Evolutionary conservation across 2,113 vertebrate species (phyloP).

Genomic region (Mus musculus): GRCm39 chr16:7076001-7076500

Average conservation of each 20-base stretch:
- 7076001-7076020: background rate
- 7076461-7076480: slow-evolving; percentile 15
- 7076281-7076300: slow-evolving; percentile 72
- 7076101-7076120: background rate
- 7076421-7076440: background rate
- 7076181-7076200: background rate
- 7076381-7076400: slow-evolving; percentile 37
- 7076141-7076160: background rate
- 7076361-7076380: slow-evolving; percentile 60
- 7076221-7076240: background rate
- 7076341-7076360: slow-evolving; percentile 53
- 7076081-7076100: background rate
- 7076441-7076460: slow-evolving; percentile 60
- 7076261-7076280: slow-evolving; percentile 65
- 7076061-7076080: background rate
- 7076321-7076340: slow-evolving; percentile 44
- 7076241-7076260: slow-evolving; percentile 20
- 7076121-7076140: background rate
- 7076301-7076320: slow-evolving; percentile 43
- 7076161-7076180: background rate
- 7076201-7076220: slow-evolving; percentile 24
- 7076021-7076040: background rate
- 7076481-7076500: slow-evolving; percentile 46
- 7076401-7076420: slow-evolving; percentile 53
- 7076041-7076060: background rate